Conservation (phyloP, 2,888 invertebrate species). For the Oscheius sp. region DNA sequence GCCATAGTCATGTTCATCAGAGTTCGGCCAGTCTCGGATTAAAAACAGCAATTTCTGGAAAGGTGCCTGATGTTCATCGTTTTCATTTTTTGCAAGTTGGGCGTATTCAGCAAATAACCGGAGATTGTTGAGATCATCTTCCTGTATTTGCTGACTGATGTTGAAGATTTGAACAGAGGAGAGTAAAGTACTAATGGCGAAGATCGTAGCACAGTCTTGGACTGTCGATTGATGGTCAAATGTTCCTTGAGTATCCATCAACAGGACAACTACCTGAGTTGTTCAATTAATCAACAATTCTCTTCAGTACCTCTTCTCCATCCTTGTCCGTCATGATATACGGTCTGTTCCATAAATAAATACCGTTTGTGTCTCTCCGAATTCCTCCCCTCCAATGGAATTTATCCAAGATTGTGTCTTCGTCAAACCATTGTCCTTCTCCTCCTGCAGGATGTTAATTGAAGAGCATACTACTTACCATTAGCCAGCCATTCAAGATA, state of each 20-base stretch:
- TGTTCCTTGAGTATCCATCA: constrained; percentile 92
- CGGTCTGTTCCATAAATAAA: constrained; percentile 93
- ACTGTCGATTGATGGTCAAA: constrained; percentile 97
- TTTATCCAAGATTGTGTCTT: constrained; percentile 47
- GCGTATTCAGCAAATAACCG: constrained; percentile 96
- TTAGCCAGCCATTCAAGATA: constrained; percentile 87
- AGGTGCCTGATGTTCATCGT: constrained; percentile 71
- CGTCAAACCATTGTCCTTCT: constrained; percentile 48
- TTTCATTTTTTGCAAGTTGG: constrained; percentile 79
- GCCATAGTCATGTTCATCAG: constrained; percentile 88
- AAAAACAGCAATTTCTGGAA: constrained; percentile 88
- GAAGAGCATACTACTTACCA: too few relatives aligned
- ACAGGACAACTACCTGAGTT: constrained; percentile 75
- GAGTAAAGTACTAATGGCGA: constrained; percentile 94
- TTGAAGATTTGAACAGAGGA: constrained; percentile 85
- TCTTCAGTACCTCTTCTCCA: constrained; percentile 70
- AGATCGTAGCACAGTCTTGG: constrained; percentile 93
- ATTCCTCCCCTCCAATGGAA: constrained; percentile 59
- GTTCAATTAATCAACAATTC: too few relatives aligned
- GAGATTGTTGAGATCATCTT: constrained; percentile 92
- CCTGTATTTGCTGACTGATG: constrained; percentile 92
- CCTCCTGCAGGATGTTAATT: constrained; percentile 64
- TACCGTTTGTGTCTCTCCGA: constrained; percentile 77
- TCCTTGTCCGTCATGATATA: constrained; percentile 76
- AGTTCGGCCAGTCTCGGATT: constrained; percentile 95